Conservation (phyloP, 1,140 invertebrate genomes). For the Drosophila lacertosa region DNA sequence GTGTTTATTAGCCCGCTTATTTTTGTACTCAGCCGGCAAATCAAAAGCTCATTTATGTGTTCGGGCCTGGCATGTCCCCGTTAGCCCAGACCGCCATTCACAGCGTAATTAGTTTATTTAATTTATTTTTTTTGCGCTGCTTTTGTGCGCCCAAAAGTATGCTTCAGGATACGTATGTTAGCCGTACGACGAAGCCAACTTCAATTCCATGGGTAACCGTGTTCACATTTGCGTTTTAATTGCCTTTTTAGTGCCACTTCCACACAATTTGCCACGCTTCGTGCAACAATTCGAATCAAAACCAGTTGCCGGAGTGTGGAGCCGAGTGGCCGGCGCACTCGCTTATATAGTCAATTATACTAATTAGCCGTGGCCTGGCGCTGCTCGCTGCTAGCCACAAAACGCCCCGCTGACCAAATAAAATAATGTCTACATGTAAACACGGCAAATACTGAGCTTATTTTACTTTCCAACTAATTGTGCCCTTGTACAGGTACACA, state of each 20-base stretch:
- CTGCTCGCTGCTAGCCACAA: slow-evolving; percentile 45
- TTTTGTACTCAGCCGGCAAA: slow-evolving; percentile 48
- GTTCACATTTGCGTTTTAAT: slow-evolving; percentile 72
- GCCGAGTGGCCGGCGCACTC: slow-evolving; percentile 38
- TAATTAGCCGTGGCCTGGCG: slow-evolving; percentile 64
- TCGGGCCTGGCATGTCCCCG: slow-evolving; percentile 23
- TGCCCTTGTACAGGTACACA: not conserved
- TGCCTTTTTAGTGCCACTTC: slow-evolving; percentile 82
- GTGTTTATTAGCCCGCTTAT: slow-evolving; percentile 68
- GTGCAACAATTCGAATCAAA: slow-evolving; percentile 77
- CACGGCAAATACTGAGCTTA: slow-evolving; percentile 28
- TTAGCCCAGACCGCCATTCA: slow-evolving; percentile 25
- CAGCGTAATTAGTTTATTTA: slow-evolving; percentile 76
- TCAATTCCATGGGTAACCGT: slow-evolving; percentile 25
- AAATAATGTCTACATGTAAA: slow-evolving; percentile 62
- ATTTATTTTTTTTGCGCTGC: slow-evolving; percentile 51
- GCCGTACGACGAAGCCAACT: slow-evolving; percentile 18
- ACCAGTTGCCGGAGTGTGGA: slow-evolving; percentile 27
- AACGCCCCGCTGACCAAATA: slow-evolving; percentile 58
- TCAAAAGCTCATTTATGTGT: slow-evolving; percentile 73
- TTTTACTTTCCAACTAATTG: slow-evolving; percentile 35
- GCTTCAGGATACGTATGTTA: slow-evolving; percentile 62
- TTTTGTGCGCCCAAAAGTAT: slow-evolving; percentile 37
- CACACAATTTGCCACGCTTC: slow-evolving; percentile 80
- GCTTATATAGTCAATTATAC: slow-evolving; percentile 81